Percentiles rank a stretch among this genome's conserved stretches.
These are phyloP conservation scores for Spinus olivaceus DNA, from an alignment of 2,797 vertebrate genomes.

Conservation along the genomic window DNA sequence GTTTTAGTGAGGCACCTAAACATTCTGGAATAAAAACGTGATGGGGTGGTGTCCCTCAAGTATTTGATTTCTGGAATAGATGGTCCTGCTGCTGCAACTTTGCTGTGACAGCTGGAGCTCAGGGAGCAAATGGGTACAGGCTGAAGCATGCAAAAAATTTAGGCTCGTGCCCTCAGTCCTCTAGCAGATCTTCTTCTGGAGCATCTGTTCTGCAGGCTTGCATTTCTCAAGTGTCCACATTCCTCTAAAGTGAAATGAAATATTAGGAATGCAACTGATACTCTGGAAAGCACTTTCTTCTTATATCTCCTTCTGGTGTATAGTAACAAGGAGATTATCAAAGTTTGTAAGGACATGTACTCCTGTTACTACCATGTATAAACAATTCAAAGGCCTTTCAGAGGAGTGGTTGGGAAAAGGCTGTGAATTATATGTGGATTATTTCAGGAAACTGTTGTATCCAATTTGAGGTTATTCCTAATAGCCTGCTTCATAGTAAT, in stretches of 20 bases:
- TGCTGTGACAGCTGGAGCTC: slow-evolving; percentile 29
- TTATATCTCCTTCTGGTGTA: slow-evolving; percentile 9
- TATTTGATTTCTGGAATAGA: not conserved
- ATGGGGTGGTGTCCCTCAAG: not conserved
- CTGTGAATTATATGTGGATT: slow-evolving; percentile 29
- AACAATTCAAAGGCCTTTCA: slow-evolving; percentile 1
- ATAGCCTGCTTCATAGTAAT: not conserved
- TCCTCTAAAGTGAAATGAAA: slow-evolving; percentile 32
- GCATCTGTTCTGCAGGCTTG: slow-evolving; percentile 45
- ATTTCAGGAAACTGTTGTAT: slow-evolving; percentile 32
- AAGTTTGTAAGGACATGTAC: not conserved
- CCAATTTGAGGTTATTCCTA: not conserved
- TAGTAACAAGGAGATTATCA: slow-evolving; percentile 21
- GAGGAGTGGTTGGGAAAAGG: not conserved
- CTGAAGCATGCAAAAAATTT: slow-evolving; percentile 22
- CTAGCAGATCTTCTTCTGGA: not conserved
- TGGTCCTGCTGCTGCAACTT: not conserved
- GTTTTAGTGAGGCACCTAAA: not conserved
- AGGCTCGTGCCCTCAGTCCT: not conserved
- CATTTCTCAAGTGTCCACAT: slow-evolving; percentile 23
- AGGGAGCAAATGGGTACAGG: slow-evolving; percentile 25
- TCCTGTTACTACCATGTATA: not conserved
- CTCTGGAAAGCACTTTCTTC: slow-evolving; percentile 31
- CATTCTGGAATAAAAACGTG: not conserved
- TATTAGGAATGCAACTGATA: slow-evolving; percentile 25